These are phyloP conservation scores for Oreochromis mossambicus DNA, from an alignment of 2,797 vertebrate species.

Conservation along the genomic window DNA sequence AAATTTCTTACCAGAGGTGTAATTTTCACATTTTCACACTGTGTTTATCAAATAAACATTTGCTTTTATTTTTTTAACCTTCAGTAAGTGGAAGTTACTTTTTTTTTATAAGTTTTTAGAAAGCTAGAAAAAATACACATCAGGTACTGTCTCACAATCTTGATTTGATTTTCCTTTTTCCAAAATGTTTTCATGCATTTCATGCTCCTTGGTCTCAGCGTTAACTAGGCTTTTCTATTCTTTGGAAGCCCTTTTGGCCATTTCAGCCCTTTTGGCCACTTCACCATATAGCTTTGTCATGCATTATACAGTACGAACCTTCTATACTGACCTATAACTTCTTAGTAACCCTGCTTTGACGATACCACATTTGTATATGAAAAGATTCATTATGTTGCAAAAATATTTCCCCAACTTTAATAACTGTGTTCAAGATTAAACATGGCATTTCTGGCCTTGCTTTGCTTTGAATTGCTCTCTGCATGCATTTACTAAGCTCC, in stretches of 20 bases:
- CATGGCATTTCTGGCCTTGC: not conserved
- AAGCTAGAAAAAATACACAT: not conserved
- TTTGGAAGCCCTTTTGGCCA: not conserved
- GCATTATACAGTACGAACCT: not conserved
- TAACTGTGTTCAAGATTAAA: not conserved
- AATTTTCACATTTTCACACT: no score
- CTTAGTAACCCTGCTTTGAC: not conserved
- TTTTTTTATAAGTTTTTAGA: not conserved
- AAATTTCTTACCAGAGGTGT: not conserved
- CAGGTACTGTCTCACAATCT: not conserved
- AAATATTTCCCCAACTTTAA: not conserved
- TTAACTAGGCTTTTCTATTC: not conserved
- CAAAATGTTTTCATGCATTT: not conserved
- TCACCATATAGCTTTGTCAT: not conserved
- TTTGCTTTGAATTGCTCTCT: constrained; percentile 10
- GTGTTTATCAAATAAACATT: not conserved
- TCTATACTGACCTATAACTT: not conserved
- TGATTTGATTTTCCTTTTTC: not conserved
- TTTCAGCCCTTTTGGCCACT: not conserved
- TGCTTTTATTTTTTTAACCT: not conserved
- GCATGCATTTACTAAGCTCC: constrained; percentile 24
- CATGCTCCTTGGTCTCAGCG: not conserved
- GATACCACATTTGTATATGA: not conserved
- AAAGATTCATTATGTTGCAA: not conserved
- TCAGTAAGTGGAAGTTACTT: not conserved